Evolutionary conservation across 2,113 vertebrate genomes (phyloP), one percentile per base, ranked within the genome.

Genomic region (Saguinus midas): DNA sequence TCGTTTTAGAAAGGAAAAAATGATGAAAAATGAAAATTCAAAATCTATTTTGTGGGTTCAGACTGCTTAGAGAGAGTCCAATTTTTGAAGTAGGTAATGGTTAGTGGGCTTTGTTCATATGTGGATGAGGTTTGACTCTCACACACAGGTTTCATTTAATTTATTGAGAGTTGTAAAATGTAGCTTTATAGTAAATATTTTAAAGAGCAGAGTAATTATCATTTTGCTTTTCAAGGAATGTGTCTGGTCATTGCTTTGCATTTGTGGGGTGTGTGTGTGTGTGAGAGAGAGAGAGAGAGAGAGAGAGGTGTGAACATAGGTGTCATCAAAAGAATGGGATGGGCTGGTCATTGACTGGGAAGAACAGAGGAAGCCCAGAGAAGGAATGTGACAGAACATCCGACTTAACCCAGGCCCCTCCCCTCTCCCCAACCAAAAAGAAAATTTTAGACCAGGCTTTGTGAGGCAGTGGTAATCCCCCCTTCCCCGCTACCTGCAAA

Each of bases 191-290:
- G 20, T 80, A 52, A 91, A 8, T 87, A 78, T 73, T 92, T 95
- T 86, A 75, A 95, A 94, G 76, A 81, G 32, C 18, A 68, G 40
- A 75, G 4, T 87, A 57, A 32, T 81, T 93, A 61, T 76, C 76
- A 18, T 72, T 84, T 85, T 76, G 29, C 52, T 92, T 97, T 96
- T 96, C 91, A 95, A 82, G 23, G 81, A 25, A 70, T 64, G 50
- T 87, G n/a, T 81, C 87, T 93, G 52, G 80, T 83, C 35, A 70
- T 76, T 93, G 72, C 48, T 93, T 90, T 97, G 21, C 52, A 5
- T 88, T 87, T 95, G 40, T 84, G 4, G 83, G 37, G 81, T 70
- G 43, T 20, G 29, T 76, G 57, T 84, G 37, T 81, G 3, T 27
- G 10, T 66, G 37, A 40, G 37, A 29, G 45, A 50, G 32, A 88